Percentiles rank a stretch among this genome's conserved stretches.
These are phyloP conservation scores for Ageneiosus marmoratus DNA, from an alignment of 2,113 vertebrate species.

Conservation along the genomic window DNA sequence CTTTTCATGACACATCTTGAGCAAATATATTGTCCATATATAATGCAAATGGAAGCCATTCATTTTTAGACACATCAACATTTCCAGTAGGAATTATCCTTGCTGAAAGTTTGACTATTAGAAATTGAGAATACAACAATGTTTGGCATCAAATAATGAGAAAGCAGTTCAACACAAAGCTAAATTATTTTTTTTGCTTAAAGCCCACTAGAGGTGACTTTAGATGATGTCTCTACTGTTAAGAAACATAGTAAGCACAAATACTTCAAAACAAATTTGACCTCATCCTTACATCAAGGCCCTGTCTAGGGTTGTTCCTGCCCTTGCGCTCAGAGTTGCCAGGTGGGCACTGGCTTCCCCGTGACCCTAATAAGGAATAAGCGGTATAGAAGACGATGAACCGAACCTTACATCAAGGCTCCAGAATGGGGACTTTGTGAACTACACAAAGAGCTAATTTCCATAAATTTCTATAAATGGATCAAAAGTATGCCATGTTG, in stretches of 20 bases:
- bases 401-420: neutral
- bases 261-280: neutral
- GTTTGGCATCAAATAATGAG: neutral
- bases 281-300: neutral
- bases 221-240: neutral
- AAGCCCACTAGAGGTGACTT: neutral
- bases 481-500: neutral
- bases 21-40: neutral
- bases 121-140: neutral
- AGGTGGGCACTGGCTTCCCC: too few species aligned
- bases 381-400: too few species aligned
- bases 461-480: neutral
- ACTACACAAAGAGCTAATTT: neutral
- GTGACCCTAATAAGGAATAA: too few species aligned
- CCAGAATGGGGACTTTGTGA: neutral
- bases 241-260: neutral
- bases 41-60: neutral
- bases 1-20: neutral
- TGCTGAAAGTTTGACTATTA: neutral
- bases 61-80: neutral
- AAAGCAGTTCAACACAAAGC: neutral
- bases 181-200: neutral
- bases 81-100: neutral
- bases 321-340: too few species aligned
- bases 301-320: too few species aligned